Percentiles rank a stretch among this genome's conserved stretches.
Conservation (phyloP, 2,113 vertebrate genomes). For the Pterocles orientalis region DNA sequence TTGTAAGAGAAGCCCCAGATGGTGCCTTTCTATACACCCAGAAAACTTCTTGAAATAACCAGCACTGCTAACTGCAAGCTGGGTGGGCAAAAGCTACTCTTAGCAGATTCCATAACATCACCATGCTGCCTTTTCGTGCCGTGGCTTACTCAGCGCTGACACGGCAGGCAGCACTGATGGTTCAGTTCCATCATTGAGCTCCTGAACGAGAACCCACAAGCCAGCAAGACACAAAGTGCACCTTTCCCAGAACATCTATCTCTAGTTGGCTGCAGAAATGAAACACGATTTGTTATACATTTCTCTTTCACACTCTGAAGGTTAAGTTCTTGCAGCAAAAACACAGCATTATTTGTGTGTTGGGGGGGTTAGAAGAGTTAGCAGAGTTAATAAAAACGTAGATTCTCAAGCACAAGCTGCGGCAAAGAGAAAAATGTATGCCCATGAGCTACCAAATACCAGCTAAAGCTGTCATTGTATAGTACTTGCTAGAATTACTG, state of each 20-base stretch:
- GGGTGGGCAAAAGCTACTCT: background rate
- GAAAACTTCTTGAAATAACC: background rate
- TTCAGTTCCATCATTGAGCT: too few relatives aligned
- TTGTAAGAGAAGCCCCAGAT: background rate
- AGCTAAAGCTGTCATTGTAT: background rate
- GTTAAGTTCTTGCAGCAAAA: background rate
- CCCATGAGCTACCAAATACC: background rate
- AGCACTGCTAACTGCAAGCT: background rate
- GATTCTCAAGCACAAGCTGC: background rate
- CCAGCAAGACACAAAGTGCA: background rate
- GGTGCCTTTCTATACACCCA: background rate
- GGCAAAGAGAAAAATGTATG: background rate
- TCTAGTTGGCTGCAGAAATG: background rate
- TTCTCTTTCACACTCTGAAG: background rate
- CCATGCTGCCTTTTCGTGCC: background rate
- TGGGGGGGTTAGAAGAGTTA: too few relatives aligned
- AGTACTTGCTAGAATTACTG: background rate
- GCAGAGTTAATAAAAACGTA: background rate
- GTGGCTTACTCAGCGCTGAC: background rate
- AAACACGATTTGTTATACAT: background rate
- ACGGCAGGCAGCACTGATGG: fast-evolving
- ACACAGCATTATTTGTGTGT: background rate
- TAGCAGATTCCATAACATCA: background rate
- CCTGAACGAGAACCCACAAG: too few relatives aligned
- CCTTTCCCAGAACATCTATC: background rate